These are phyloP conservation scores for Athalia rosae DNA, from an alignment of 2,888 invertebrate genomes.

Conservation along the genomic window DNA sequence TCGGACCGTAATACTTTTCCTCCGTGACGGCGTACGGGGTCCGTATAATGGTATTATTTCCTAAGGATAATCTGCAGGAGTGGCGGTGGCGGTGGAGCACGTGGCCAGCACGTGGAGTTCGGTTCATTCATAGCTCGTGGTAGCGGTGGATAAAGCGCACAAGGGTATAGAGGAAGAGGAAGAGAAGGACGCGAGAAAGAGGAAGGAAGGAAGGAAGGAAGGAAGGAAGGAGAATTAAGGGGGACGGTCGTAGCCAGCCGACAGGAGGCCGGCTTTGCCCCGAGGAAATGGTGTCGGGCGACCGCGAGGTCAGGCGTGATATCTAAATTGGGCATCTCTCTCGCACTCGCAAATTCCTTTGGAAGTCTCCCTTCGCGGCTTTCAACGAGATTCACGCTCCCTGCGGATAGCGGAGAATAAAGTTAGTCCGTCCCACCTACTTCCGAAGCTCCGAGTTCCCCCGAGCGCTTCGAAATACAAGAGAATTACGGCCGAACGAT, in stretches of 20 bases:
- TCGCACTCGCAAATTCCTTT: slow-evolving; percentile 36
- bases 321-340: slow-evolving; percentile 54
- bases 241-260: not conserved
- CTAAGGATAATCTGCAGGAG: not conserved
- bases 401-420: not conserved
- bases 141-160: slow-evolving; percentile 45
- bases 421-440: not conserved
- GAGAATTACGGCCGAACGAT: too few relatives aligned
- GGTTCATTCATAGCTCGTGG: slow-evolving; percentile 63
- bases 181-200: slow-evolving; percentile 46
- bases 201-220: slow-evolving; percentile 45
- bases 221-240: slow-evolving; percentile 13
- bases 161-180: slow-evolving; percentile 26
- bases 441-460: too few relatives aligned
- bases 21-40: not conserved
- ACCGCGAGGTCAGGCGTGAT: slow-evolving; percentile 59
- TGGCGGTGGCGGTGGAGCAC: slow-evolving; percentile 53
- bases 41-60: not conserved
- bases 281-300: slow-evolving; percentile 49
- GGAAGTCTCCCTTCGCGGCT: not conserved
- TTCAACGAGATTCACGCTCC: not conserved
- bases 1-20: not conserved
- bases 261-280: slow-evolving; percentile 30
- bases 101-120: slow-evolving; percentile 63
- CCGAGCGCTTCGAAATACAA: too few relatives aligned